Base-by-base conservation (phyloP, 2,888 invertebrate genomes). In the Balanococcus diminutus region DNA sequence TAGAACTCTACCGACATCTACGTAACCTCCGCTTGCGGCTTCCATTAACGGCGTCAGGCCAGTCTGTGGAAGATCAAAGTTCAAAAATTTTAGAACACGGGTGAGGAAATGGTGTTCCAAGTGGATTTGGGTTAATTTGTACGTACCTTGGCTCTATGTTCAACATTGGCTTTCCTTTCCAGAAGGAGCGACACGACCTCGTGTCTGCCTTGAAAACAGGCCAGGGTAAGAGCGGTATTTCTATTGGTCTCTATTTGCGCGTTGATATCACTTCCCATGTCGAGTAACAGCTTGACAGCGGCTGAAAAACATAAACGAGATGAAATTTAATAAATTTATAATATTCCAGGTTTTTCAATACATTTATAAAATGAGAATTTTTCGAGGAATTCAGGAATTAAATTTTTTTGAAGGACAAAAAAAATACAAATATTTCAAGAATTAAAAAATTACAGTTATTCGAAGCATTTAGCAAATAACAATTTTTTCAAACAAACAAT, bases 191-290 rank as follows among this genome's bases (percentile, higher is more conserved):
- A 96, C 84, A 99, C 99, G 82, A 99, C 99, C 90, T 99, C 99
- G 90, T 98, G 98, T 67, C 99, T 93, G 88, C 99, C 99, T 93
- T 99, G 99, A 91, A 99, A 99, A 91, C 99, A 99, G 51, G 99
- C 99, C 88, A 99, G 93, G 51, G 99, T 99, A 88, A 99, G 92
- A 36, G 99, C 99, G 32, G 99, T 99, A 91, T 99, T 99, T 86
- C 98, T 93, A 91, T 99, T 99, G 67, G 99, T 99, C 92, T 99
- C 99, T 89, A 99, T 99, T 92, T 98, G 98, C 88, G 99, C 99
- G 92, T 99, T 99, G 89, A 99, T 99, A 90, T 99, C 99, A 89
- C 98, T 98, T 88, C 99, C 99, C 94, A 97, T 97, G 90, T 99
- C 99, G 87, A 99, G 92, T 86, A 99, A 92, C 87, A 99, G 91